Conservation (phyloP, 2,797 vertebrate species). For the Coluber constrictor region DNA sequence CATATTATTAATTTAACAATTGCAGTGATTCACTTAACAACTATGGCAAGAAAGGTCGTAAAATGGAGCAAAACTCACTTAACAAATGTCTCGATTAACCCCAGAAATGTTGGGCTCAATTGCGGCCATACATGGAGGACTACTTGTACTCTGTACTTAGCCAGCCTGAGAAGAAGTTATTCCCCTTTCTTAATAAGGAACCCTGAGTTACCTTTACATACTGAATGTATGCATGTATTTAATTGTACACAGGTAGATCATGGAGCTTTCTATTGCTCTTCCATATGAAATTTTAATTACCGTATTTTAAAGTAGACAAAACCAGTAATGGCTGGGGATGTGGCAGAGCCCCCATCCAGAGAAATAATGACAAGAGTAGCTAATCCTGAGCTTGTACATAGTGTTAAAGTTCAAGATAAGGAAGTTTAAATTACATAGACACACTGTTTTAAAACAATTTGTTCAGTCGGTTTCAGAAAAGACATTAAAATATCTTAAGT, state of each 20-base stretch:
- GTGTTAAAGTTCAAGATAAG: slow-evolving; percentile 60
- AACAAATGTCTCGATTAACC: no score
- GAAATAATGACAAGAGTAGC: slow-evolving; percentile 22
- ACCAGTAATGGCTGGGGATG: background rate
- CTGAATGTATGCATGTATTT: background rate
- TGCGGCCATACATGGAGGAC: no score
- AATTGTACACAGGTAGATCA: background rate
- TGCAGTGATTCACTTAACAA: no score
- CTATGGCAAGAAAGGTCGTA: no score
- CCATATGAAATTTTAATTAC: background rate
- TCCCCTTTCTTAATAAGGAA: background rate
- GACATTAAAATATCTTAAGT: slow-evolving; percentile 52
- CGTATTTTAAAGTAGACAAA: background rate
- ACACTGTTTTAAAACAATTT: slow-evolving; percentile 55
- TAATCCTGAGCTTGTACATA: slow-evolving; percentile 49
- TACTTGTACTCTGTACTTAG: background rate
- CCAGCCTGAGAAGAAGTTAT: background rate
- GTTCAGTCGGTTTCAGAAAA: slow-evolving; percentile 53
- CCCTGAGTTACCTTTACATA: background rate
- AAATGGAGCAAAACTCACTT: no score
- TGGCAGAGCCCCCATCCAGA: background rate
- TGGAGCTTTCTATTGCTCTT: background rate
- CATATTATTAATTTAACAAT: no score
- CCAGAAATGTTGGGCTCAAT: no score
- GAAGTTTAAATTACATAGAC: slow-evolving; percentile 47